Conservation (phyloP, 2,113 vertebrate species). For the Acrocephalus kingi region DNA sequence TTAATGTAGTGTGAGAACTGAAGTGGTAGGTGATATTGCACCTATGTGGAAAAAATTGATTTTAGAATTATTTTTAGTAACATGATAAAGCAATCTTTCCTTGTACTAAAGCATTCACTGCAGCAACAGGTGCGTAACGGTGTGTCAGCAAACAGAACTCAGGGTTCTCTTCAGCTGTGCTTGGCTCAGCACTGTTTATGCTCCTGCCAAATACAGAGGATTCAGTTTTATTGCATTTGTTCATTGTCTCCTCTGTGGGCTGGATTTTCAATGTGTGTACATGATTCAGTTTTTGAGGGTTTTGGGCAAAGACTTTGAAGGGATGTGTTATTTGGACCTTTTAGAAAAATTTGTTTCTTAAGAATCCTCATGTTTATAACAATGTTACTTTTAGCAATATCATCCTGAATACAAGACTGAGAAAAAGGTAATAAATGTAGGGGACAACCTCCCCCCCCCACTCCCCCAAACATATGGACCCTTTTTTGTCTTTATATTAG, state of each 20-base stretch:
- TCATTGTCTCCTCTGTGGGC: background rate
- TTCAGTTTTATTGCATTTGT: background rate
- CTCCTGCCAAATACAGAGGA: background rate
- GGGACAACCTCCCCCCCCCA: background rate
- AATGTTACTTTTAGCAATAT: background rate
- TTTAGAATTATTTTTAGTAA: background rate
- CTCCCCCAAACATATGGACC: background rate
- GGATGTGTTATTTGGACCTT: background rate
- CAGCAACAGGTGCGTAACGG: background rate
- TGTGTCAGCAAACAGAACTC: background rate
- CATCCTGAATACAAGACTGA: background rate
- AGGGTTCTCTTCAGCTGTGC: background rate
- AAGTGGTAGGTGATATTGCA: background rate
- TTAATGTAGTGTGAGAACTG: background rate
- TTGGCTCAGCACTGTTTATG: background rate
- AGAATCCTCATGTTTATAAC: background rate
- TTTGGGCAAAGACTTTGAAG: background rate
- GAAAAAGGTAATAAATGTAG: background rate
- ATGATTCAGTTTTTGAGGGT: background rate
- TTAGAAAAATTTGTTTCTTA: background rate
- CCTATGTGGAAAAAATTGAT: background rate
- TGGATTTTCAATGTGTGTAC: background rate
- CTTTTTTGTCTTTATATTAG: constrained; percentile 32
- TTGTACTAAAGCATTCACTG: background rate
- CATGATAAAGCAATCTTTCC: background rate